Evolutionary conservation across 2,888 invertebrate genomes (phyloP).

Genomic region (Plagodis pulveraria): DNA sequence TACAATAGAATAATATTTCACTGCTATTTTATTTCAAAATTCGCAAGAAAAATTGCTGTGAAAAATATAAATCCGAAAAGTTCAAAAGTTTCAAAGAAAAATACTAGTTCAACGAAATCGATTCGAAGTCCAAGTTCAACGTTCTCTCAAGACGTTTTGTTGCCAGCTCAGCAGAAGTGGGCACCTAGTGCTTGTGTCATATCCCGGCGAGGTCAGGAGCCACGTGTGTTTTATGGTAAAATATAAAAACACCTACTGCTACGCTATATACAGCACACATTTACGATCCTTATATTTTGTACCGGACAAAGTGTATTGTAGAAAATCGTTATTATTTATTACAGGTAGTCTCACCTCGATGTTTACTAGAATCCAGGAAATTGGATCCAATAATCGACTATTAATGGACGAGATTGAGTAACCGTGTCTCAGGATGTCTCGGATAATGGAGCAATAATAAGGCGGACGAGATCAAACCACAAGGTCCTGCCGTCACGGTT

Average conservation of each 20-base stretch:
- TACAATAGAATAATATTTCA: background rate
- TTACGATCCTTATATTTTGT: slow-evolving; percentile 54
- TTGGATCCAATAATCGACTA: slow-evolving; percentile 33
- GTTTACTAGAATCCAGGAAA: slow-evolving; percentile 23
- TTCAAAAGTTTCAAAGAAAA: slow-evolving; percentile 15
- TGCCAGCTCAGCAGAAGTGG: slow-evolving; percentile 23
- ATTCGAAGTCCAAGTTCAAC: slow-evolving; percentile 19
- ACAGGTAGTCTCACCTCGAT: slow-evolving; percentile 14
- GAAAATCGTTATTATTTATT: slow-evolving; percentile 31
- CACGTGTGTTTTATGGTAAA: slow-evolving; percentile 69
- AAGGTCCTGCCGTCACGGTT: slow-evolving; percentile 19
- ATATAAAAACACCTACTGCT: slow-evolving; percentile 61
- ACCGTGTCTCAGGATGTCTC: slow-evolving; percentile 21
- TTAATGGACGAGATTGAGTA: slow-evolving; percentile 32
- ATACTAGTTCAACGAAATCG: slow-evolving; percentile 10
- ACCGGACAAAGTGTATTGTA: slow-evolving; percentile 33
- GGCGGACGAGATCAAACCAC: slow-evolving; percentile 26
- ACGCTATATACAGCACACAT: slow-evolving; percentile 33
- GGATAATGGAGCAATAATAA: slow-evolving; percentile 36
- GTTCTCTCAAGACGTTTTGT: slow-evolving; percentile 7
- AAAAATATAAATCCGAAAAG: slow-evolving; percentile 12
- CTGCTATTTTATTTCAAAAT: background rate
- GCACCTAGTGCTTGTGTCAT: slow-evolving; percentile 37
- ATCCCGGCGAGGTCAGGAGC: slow-evolving; percentile 43
- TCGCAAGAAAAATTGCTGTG: slow-evolving; percentile 3